Evolutionary conservation across 2,113 vertebrate species (phyloP).

Genomic region (Psittacula cyanocephala): DNA sequence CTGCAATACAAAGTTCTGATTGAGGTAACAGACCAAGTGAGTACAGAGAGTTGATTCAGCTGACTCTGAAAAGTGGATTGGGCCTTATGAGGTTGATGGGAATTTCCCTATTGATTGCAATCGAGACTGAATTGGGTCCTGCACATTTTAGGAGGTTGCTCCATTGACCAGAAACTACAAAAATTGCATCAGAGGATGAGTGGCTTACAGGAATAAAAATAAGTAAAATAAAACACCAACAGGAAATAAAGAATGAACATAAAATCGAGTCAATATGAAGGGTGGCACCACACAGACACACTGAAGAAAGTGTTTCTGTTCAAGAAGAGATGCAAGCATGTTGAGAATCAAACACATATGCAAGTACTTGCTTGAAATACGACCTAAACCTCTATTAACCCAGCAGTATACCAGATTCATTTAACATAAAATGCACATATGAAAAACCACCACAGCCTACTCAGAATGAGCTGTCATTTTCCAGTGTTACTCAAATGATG

Average conservation of each 20-base stretch:
- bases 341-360: constrained; percentile 59
- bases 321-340: constrained; percentile 1
- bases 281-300: constrained; percentile 45
- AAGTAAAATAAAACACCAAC: constrained; percentile 47
- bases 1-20: neutral
- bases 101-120: constrained; percentile 26
- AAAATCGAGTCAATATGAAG: constrained; percentile 55
- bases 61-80: neutral
- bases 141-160: constrained; percentile 29
- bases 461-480: constrained; percentile 4
- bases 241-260: constrained; percentile 56
- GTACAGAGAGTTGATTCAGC: neutral
- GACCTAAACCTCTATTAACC: constrained; percentile 30
- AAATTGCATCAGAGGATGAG: constrained; percentile 53
- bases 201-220: constrained; percentile 50
- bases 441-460: neutral
- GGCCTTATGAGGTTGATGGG: neutral
- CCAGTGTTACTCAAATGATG: neutral
- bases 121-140: neutral
- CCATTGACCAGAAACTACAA: neutral
- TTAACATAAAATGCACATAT: constrained; percentile 32
- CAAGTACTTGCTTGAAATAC: constrained; percentile 50
- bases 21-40: neutral
- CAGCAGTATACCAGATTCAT: constrained; percentile 16
- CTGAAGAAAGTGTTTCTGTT: constrained; percentile 56